These are phyloP conservation scores for Drosophila melanica DNA, from an alignment of 1,140 invertebrate species.

Conservation along the genomic window DNA sequence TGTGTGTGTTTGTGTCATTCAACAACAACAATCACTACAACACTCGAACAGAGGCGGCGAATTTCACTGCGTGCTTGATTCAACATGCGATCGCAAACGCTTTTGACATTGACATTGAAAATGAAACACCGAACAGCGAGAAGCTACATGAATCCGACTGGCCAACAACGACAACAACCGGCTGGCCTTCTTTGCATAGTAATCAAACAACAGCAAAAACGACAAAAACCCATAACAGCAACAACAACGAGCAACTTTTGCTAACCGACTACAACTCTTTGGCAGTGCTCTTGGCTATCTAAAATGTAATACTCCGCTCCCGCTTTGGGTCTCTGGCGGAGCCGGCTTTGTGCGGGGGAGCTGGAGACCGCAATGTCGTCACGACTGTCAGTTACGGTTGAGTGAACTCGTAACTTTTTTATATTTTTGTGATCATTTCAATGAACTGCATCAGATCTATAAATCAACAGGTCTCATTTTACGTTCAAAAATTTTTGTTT, in stretches of 20 bases:
- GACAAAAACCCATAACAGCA: slow-evolving; percentile 24
- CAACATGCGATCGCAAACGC: slow-evolving; percentile 66
- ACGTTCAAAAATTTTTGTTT: slow-evolving; percentile 2
- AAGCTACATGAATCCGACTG: slow-evolving; percentile 20
- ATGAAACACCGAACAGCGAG: slow-evolving; percentile 34
- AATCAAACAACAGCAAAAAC: slow-evolving; percentile 27
- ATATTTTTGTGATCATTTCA: slow-evolving; percentile 6
- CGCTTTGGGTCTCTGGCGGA: neutral
- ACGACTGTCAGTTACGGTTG: slow-evolving; percentile 26
- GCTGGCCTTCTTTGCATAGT: slow-evolving; percentile 52
- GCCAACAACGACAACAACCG: slow-evolving; percentile 29
- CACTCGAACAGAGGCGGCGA: slow-evolving; percentile 35
- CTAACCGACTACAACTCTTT: slow-evolving; percentile 25
- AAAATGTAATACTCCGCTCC: slow-evolving; percentile 6
- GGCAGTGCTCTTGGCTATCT: slow-evolving; percentile 10
- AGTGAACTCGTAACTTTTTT: slow-evolving; percentile 18
- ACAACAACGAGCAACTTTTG: neutral
- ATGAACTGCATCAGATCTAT: slow-evolving; percentile 10
- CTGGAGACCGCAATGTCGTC: slow-evolving; percentile 16
- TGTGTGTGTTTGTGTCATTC: slow-evolving; percentile 12
- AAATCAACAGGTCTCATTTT: neutral
- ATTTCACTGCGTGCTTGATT: slow-evolving; percentile 56
- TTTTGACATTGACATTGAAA: slow-evolving; percentile 78
- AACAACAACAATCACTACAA: slow-evolving; percentile 14
- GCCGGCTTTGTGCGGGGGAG: slow-evolving; percentile 7